Conservation (phyloP, 2,888 invertebrate genomes). For the Drosophila mimetica region DNA sequence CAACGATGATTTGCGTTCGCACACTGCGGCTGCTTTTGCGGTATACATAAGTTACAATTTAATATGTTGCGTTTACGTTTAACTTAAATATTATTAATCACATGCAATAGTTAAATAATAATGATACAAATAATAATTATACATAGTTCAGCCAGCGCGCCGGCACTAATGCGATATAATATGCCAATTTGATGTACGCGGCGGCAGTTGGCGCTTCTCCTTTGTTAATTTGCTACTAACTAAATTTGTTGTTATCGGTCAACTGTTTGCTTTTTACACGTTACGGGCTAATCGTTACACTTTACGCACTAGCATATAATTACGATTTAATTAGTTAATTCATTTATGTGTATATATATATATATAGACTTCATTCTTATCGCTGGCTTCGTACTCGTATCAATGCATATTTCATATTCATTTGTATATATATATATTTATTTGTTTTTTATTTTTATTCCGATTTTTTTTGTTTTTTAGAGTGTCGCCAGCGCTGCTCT, state of each 20-base stretch:
- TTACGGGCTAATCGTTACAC: slow-evolving; percentile 74
- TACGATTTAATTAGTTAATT: slow-evolving; percentile 52
- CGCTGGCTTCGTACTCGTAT: slow-evolving; percentile 28
- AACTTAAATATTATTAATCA: slow-evolving; percentile 83
- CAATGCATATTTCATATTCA: slow-evolving; percentile 45
- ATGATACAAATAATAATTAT: slow-evolving; percentile 72
- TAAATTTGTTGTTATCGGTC: slow-evolving; percentile 72
- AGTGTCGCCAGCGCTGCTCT: slow-evolving; percentile 51
- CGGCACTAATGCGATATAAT: slow-evolving; percentile 29
- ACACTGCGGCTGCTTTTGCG: slow-evolving; percentile 47
- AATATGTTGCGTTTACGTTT: slow-evolving; percentile 76
- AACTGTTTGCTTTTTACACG: slow-evolving; percentile 73
- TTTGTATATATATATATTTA: slow-evolving; percentile 39
- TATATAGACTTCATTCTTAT: slow-evolving; percentile 37
- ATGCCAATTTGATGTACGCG: slow-evolving; percentile 43
- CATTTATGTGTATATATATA: slow-evolving; percentile 34
- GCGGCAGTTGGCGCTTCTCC: slow-evolving; percentile 32
- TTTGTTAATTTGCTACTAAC: slow-evolving; percentile 81
- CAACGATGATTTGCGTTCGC: slow-evolving; percentile 48
- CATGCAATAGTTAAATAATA: slow-evolving; percentile 82
- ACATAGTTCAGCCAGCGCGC: slow-evolving; percentile 64
- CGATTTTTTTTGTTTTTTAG: slow-evolving; percentile 49
- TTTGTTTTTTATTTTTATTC: not conserved
- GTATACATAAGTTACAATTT: slow-evolving; percentile 78
- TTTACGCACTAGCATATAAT: slow-evolving; percentile 64